Base-by-base conservation (phyloP, 2,797 vertebrate species). In the Sparidentex hasta region DNA sequence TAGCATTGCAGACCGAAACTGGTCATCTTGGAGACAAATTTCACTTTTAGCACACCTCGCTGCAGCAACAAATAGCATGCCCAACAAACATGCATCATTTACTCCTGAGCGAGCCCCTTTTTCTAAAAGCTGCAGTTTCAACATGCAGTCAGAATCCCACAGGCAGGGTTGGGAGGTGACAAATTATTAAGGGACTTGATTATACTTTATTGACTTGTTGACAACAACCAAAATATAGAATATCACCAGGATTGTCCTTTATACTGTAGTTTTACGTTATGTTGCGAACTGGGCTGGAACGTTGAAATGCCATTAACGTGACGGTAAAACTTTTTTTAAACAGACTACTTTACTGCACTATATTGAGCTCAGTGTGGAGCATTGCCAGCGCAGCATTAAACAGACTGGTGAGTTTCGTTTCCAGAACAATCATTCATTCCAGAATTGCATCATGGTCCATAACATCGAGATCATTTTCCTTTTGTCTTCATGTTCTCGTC, bases 221-320 rank as follows among this genome's bases (percentile, higher is more conserved):
- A 33, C 46, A 61, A 9, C 25, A 55, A 58, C 7, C 71, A 65
- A 64, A 68, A 54, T 17, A n/a, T 18, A 5, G 2, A 54, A 44
- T 12, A 77, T 71, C 46, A 54, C 23, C 66, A 58, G 43, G 21
- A 14, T 33, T 41, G 17, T 61, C 11, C 4, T 51, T 55, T 25
- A 18, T 62, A 11, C 38, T 38, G 38, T 38, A 44, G 43, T 56
- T 55, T 59, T 56, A 16, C 7, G 25, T 61, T 38, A 23, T 64
- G 11, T 46, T 13, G 23, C 8, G 66, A 46, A 33, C 29, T 33
- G 29, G 6, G 29, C 29, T 33, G 1, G 29, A 11, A 71, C 0
- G 9, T 66, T 51, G 7, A 57, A 56, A 52, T 54, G 11, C 3
- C 3, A 5, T 44, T 11, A 44, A 50, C 11, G 13, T 50, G 6